phyloP scores from a whole-genome alignment of 2,797 vertebrate genomes.

The Lophotriccus pileatus region DNA sequence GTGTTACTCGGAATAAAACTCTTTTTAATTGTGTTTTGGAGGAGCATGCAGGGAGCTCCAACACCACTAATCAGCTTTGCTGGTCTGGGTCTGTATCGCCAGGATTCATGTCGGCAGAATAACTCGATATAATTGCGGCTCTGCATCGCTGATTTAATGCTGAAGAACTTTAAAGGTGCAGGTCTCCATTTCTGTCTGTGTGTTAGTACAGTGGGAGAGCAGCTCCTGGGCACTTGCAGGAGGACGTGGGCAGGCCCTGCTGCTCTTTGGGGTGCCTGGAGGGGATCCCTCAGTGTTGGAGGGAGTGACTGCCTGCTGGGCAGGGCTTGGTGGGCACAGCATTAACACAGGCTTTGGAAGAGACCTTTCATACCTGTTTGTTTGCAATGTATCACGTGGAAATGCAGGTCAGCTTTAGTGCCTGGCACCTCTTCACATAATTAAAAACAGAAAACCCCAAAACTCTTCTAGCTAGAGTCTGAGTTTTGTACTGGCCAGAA shows the following conservation, averaged over 20 bases:
- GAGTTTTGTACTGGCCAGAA: background rate
- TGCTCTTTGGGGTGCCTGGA: background rate
- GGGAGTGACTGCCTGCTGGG: background rate
- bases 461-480: background rate
- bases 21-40: slow-evolving; percentile 73
- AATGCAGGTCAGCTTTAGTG: background rate
- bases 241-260: background rate
- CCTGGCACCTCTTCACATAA: background rate
- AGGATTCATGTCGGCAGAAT: slow-evolving; percentile 53
- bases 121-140: slow-evolving; percentile 59
- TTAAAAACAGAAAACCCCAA: background rate
- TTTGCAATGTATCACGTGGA: background rate
- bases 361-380: background rate
- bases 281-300: too few relatives aligned
- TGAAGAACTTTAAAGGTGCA: slow-evolving; percentile 49
- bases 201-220: background rate
- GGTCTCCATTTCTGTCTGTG: background rate
- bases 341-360: rapidly evolving
- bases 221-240: background rate
- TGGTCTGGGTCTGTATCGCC: slow-evolving; percentile 50
- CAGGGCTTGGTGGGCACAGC: background rate
- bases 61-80: slow-evolving; percentile 72
- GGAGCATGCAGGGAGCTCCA: slow-evolving; percentile 52
- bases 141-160: slow-evolving; percentile 41
- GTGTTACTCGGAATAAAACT: slow-evolving; percentile 71